phyloP scores from a whole-genome alignment of 2,113 vertebrate genomes.

The Columba livia region DNA sequence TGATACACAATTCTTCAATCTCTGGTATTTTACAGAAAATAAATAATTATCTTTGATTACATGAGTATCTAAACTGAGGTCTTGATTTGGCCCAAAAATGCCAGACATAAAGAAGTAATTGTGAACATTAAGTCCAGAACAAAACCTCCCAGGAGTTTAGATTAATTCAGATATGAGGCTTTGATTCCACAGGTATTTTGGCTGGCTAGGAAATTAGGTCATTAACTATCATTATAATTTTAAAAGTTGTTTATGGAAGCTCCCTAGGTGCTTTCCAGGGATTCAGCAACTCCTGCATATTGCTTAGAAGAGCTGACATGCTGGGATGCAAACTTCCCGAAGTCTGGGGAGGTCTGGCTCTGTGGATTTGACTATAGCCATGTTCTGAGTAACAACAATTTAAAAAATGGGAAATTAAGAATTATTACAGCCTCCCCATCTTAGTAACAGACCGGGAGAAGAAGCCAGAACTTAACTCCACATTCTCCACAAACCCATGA shows the following conservation, averaged over 20 bases:
- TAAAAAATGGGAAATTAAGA: background rate
- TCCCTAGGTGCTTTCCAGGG: slow-evolving; percentile 66
- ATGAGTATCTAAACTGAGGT: background rate
- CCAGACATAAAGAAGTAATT: slow-evolving; percentile 45
- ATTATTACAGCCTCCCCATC: background rate
- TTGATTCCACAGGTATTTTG: slow-evolving; percentile 55
- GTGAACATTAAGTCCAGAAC: slow-evolving; percentile 47
- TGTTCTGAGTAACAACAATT: background rate
- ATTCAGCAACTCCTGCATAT: slow-evolving; percentile 41
- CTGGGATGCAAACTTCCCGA: background rate
- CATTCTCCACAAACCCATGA: background rate
- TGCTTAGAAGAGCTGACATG: background rate
- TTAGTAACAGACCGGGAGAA: background rate
- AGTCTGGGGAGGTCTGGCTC: background rate
- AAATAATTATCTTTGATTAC: background rate
- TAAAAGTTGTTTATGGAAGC: slow-evolving; percentile 61
- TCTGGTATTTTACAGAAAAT: background rate
- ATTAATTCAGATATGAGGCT: slow-evolving; percentile 51
- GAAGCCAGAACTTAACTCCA: background rate
- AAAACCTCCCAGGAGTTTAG: slow-evolving; percentile 60
- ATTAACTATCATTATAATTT: slow-evolving; percentile 64
- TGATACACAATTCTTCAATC: background rate
- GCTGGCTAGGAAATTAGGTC: slow-evolving; percentile 63
- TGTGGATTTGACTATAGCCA: background rate
- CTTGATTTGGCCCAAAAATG: slow-evolving; percentile 8